Conservation (phyloP, 64 coral and sea anemone genomes). For the Montipora capricornis region DNA sequence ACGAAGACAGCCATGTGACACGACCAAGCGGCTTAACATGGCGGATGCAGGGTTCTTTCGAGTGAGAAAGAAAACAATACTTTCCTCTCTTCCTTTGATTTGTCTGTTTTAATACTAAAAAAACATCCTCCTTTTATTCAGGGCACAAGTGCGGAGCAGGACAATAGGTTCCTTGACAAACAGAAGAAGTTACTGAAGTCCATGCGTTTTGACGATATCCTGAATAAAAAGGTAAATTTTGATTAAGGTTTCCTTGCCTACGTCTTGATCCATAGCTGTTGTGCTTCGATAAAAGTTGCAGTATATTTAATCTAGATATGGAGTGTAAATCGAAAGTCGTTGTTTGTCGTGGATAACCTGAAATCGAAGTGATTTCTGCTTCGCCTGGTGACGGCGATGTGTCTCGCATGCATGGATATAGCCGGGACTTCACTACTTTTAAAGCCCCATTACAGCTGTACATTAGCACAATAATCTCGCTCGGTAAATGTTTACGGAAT, state of each 20-base stretch:
- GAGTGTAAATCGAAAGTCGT: not conserved
- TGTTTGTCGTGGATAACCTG: too few relatives aligned
- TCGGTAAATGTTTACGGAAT: too few relatives aligned
- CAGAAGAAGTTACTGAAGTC: constrained; percentile 98
- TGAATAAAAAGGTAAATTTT: constrained; percentile 87
- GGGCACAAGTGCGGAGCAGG: constrained; percentile 99
- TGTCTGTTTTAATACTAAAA: not conserved
- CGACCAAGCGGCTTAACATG: constrained; percentile 70
- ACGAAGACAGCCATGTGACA: constrained; percentile 30
- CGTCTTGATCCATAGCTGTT: not conserved
- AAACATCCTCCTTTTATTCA: constrained; percentile 22
- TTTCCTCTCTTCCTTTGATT: not conserved
- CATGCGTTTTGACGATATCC: constrained; percentile 91
- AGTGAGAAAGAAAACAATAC: constrained; percentile 46
- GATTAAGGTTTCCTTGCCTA: not conserved
- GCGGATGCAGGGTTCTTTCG: constrained; percentile 99
- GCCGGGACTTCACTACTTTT: too few relatives aligned
- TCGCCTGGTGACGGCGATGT: too few relatives aligned
- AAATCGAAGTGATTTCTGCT: too few relatives aligned
- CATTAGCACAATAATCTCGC: too few relatives aligned
- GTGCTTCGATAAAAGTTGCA: not conserved
- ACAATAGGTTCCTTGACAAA: constrained; percentile 97
- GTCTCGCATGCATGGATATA: too few relatives aligned
- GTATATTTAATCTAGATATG: not conserved
- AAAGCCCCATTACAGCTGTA: too few relatives aligned